Evolutionary conservation across 2,888 invertebrate species (phyloP), one percentile per base, ranked within the genome.

Genomic region (Aphodius granarius): DNA sequence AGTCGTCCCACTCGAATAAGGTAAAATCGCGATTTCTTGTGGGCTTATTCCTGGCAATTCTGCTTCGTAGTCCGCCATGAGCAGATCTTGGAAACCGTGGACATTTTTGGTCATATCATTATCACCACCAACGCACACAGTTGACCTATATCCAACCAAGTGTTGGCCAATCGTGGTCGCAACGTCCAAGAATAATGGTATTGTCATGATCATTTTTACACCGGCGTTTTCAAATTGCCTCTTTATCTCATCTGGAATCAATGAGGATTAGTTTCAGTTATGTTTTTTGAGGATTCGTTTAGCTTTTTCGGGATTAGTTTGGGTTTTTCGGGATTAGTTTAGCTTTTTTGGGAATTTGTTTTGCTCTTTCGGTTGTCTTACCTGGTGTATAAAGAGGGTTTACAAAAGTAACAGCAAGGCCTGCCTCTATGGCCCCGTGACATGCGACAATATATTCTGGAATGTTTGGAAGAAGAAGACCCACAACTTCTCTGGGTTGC

Each of bases 1-100:
- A 0, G 95, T 95, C 0, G 96, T 95, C 0, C 96, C 95, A 81
- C 91, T 91, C 0, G 91, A 91, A 85, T 91, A 92, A 0, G 92
- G 91, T 66, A 91, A 87, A 64, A 91, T 84, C 64, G 90, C 91
- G 0, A 91, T 86, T 72, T 90, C 89, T 9, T 89, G 88, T 5
- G 88, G 84, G 81, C 88, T 87, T 71, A 91, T 83, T 16, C 89
- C 83, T 0, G 89, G 88, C 63, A 89, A 79, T 68, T 87, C 85
- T 13, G 86, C 84, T 77, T 85, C 83, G 75, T 87, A 81, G 16
- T 85, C 86, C 22, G 81, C 86, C 79, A 79, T 83, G 15, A 88
- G 80, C 13, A 88, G 79, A 78, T 83, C 85, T 79, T 88, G 84
- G 16, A 89, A 80, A 16, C 87, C 87, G 68, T 86, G 81, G 0